Conservation (phyloP, 2,113 vertebrate genomes). For the Hepsetus odoe region DNA sequence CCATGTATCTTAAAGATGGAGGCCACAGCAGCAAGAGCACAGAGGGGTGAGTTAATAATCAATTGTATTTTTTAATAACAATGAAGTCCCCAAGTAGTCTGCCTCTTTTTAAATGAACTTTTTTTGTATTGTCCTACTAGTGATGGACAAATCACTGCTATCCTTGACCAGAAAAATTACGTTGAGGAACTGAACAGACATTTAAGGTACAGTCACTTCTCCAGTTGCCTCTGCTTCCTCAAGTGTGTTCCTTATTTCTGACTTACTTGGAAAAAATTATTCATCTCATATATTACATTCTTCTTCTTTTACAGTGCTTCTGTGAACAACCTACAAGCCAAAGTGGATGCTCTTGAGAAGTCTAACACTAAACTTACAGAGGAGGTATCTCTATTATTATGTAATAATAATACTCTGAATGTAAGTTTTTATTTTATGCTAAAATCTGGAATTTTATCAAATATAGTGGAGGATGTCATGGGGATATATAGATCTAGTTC, state of each 20-base stretch:
- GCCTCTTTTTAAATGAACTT: no score
- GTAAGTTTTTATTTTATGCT: background rate
- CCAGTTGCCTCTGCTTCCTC: background rate
- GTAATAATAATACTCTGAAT: slow-evolving; percentile 40
- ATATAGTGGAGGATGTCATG: background rate
- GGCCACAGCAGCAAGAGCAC: slow-evolving; percentile 90
- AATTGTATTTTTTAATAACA: background rate
- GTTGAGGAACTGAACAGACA: slow-evolving; percentile 99
- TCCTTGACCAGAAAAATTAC: slow-evolving; percentile 98
- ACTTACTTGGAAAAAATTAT: background rate
- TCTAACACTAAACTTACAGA: slow-evolving; percentile 98
- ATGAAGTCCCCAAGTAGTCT: background rate
- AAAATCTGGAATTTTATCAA: background rate
- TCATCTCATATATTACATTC: background rate
- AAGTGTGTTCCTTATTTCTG: slow-evolving; percentile 1
- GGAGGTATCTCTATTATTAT: no score
- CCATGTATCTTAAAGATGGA: slow-evolving; percentile 97
- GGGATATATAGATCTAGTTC: background rate
- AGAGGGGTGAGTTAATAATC: slow-evolving; percentile 84
- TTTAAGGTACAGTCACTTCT: slow-evolving; percentile 79
- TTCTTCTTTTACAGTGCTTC: slow-evolving; percentile 81
- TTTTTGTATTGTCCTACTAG: no score
- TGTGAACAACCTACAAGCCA: slow-evolving; percentile 96
- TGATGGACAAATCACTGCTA: slow-evolving; percentile 97
- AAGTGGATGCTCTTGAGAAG: slow-evolving; percentile 95